These are phyloP conservation scores for Trichonephila inaurata DNA, from an alignment of 1,140 invertebrate genomes.

Conservation along the genomic window DNA sequence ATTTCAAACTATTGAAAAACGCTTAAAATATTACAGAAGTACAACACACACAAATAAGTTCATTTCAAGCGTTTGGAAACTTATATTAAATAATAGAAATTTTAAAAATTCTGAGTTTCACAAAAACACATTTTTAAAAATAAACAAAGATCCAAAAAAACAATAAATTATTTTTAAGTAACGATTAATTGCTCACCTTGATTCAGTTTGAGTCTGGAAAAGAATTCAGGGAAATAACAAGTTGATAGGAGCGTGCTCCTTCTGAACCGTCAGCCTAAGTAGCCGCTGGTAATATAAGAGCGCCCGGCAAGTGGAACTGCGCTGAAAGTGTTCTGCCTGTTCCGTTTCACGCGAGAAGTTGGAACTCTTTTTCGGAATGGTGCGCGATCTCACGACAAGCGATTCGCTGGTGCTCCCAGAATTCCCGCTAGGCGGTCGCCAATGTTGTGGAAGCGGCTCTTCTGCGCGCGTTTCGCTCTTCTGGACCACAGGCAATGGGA, in stretches of 20 bases:
- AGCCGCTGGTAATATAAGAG: background rate
- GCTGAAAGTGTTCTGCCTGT: background rate
- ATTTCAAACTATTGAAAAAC: too few relatives aligned
- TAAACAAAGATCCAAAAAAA: too few relatives aligned
- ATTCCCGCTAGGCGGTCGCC: conserved; percentile 32
- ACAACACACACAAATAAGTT: too few relatives aligned
- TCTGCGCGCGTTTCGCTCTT: conserved; percentile 20
- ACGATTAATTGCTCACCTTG: background rate
- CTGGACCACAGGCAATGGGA: background rate
- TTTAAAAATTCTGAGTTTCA: too few relatives aligned
- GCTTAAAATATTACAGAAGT: too few relatives aligned
- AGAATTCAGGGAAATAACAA: background rate
- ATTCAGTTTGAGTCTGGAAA: background rate
- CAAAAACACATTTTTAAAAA: too few relatives aligned
- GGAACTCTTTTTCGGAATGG: conserved; percentile 25
- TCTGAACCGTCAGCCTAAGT: background rate
- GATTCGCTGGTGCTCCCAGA: conserved; percentile 18
- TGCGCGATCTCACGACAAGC: conserved; percentile 19
- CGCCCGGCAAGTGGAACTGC: background rate
- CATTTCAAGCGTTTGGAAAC: too few relatives aligned
- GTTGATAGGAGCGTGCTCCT: background rate
- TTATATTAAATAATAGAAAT: too few relatives aligned
- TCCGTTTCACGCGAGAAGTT: conserved; percentile 16
- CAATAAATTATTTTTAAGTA: too few relatives aligned
- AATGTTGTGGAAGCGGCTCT: conserved; percentile 10